A percentile compares a stretch with the other conserved stretches of the same genome.
Conservation (phyloP, 2,113 vertebrate genomes). For the Anser brachyrhynchus region DNA sequence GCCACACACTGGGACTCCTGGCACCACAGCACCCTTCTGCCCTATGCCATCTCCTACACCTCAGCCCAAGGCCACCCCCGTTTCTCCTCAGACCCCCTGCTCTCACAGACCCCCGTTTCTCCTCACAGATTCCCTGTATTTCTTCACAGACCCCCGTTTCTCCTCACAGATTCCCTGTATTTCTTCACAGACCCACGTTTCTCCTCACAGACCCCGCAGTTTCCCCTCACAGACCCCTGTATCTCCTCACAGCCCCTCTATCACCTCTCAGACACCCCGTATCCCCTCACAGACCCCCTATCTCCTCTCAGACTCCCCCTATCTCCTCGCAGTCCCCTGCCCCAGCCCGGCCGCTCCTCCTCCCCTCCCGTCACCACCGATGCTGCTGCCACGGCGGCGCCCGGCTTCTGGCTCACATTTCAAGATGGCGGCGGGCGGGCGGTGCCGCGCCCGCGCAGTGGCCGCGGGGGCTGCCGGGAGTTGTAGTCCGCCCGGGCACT, state of each 20-base stretch:
- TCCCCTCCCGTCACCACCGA: background rate
- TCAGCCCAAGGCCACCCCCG: background rate
- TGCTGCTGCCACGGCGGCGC: constrained; percentile 4
- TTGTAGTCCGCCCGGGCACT: constrained; percentile 21
- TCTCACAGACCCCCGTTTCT: no score
- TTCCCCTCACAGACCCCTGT: no score
- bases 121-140: no score
- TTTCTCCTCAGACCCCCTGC: background rate
- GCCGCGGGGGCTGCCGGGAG: background rate
- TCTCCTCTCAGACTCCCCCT: no score
- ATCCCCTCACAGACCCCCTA: background rate
- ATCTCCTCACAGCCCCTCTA: background rate
- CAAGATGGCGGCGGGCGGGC: constrained; percentile 72
- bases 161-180: no score
- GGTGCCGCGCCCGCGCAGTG: fast-evolving
- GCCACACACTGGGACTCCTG: background rate
- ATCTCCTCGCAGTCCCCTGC: background rate
- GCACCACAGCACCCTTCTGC: background rate
- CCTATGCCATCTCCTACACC: background rate
- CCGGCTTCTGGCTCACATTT: constrained; percentile 63
- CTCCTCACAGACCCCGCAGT: background rate
- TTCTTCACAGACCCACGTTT: no score
- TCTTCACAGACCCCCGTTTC: no score
- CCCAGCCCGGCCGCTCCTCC: background rate
- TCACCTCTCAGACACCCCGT: background rate